Base-by-base conservation (phyloP, 2,888 invertebrate species). In the Timandra comae region DNA sequence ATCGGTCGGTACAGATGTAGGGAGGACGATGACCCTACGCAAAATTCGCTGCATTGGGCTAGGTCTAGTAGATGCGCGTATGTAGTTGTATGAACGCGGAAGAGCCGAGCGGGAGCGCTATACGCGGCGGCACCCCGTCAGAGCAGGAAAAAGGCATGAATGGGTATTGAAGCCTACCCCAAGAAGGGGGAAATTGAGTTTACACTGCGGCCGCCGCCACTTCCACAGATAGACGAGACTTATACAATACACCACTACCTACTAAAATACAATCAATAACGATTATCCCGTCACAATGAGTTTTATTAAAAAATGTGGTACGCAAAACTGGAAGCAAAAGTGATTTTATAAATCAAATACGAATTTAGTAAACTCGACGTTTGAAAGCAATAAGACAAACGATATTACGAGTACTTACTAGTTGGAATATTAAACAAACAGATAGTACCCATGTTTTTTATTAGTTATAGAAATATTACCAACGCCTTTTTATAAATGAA, bases 1-100 rank as follows among this genome's bases (percentile, higher is more conserved):
- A 43, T 59, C 47, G 54, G 49, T 43, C 32, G 52, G 49, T 67
- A 68, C 60, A 65, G 67, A 65, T 68, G 56, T 72, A 65, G 51
- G 52, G 68, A 77, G 85, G 79, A 75, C 85, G 71, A 73, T 69
- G 85, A 86, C 79, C 86, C 78, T 81, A 86, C 86, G 84, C 86
- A 86, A 86, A 86, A 85, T 86, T 85, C 81, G 67, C 84, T 84
- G 86, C 86, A 86, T 85, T 86, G 85, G 78, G 81, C 82, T 86
- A 86, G 86, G 84, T 81, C 79, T 80, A 84, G 79, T 78, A 71
- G 72, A 77, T 78, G 76, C 77, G 77, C 77, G 77, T 81, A 73
- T 82, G 70, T 75, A 69, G 70, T 61, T 60, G 67, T 67, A 64
- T 62, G 70, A 77, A 80, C 79, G 70, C 79, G 77, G 84, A 81